Base-by-base conservation (phyloP, 1,140 invertebrate species). In the Drosophila biarmipes region DNA sequence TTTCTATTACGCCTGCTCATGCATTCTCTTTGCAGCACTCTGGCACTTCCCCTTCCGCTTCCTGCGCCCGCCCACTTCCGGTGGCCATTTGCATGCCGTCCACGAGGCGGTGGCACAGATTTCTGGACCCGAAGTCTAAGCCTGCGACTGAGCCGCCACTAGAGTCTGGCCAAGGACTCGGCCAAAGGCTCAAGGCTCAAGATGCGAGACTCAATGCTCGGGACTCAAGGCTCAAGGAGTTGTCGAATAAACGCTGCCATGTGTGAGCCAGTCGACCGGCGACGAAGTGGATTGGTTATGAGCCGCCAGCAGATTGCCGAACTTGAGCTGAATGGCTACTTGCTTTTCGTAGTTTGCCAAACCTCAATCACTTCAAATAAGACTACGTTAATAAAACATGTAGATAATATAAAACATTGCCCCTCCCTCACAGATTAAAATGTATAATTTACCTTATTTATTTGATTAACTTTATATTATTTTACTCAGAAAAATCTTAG, bases 1-100 rank as follows among this genome's bases (percentile, higher is more conserved):
- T 69, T 69, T 69, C 63, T 51, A 69, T 69, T 69, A 69, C 66
- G 49, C 63, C 66, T 69, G 38, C 66, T 68, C 66, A 68, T 68
- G 61, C 48, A 68, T 68, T 68, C 66, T 68, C 66, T 68, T 68
- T 68, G 59, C 34, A 69, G 49, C 34, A 46, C 61, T 52, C 58
- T 62, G 45, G 64, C 64, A 64, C 66, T 68, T 48, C 35, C 40
- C 38, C 67, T 38, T 69, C 49, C 66, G 34, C 31, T 68, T 69
- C 48, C 31, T 42, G 21, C 12, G 4, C 24, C 34, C n/a, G 1
- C 14, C 14, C 4, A 11, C 11, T 21, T 34, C 43, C 35, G 45
- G 34, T 21, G 11, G 34, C 35, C 42, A 71, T 71, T 71, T 71
- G 67, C 67, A 71, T 71, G 51, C 51, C 31, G 42, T 55, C 68